Percentiles rank a stretch among this genome's conserved stretches.
Conservation (phyloP, 1,140 invertebrate species). For the Polypedilum vanderplanki region DNA sequence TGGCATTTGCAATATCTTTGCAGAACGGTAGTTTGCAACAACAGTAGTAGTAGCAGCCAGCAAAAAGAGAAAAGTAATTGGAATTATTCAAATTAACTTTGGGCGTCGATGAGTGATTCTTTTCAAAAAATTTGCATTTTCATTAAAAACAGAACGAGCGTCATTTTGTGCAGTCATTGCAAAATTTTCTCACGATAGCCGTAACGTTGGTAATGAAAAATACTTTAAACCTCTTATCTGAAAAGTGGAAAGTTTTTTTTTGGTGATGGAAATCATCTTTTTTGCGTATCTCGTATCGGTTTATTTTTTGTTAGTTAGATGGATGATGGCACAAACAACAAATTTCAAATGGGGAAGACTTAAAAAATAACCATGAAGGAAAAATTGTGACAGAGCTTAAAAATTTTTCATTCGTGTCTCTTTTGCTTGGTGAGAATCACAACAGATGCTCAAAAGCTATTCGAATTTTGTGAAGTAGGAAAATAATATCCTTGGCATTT, state of each 20-base stretch:
- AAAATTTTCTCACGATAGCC: not conserved
- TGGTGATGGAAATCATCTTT: not conserved
- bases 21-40: no score
- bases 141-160: not conserved
- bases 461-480: not conserved
- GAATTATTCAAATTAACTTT: conserved; percentile 14
- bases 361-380: not conserved
- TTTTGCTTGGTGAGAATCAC: not conserved
- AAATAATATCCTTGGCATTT: not conserved
- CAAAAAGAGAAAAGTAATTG: not conserved
- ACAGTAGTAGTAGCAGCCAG: not conserved
- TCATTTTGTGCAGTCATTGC: not conserved
- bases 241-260: not conserved
- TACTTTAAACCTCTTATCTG: conserved; percentile 15
- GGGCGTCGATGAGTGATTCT: not conserved
- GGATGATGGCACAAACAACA: conserved; percentile 1
- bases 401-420: not conserved
- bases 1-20: no score
- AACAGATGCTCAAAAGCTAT: not conserved
- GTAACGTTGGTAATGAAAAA: not conserved
- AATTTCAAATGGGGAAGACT: not conserved
- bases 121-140: not conserved
- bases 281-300: not conserved
- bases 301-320: not conserved
- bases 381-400: not conserved